phyloP scores from a whole-genome alignment of 2,797 vertebrate species.

The Acropternis orthonyx region DNA sequence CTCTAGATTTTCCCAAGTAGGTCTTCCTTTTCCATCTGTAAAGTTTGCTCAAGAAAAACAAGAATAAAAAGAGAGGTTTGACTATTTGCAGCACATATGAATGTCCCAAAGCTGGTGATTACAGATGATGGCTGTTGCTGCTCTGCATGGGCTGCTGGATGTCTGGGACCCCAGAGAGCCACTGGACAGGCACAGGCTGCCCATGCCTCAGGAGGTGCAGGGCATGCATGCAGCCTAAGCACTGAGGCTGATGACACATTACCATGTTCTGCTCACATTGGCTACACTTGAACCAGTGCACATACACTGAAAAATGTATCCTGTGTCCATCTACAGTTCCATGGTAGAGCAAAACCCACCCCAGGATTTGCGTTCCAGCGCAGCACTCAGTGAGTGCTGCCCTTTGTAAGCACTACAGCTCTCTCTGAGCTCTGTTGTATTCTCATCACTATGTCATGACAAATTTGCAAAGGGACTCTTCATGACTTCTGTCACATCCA shows the following conservation, averaged over 20 bases:
- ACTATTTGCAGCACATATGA: neutral
- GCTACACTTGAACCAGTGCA: fast-evolving
- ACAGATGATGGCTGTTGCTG: neutral
- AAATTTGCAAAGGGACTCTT: neutral
- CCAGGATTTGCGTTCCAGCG: neutral
- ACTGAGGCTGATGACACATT: fast-evolving
- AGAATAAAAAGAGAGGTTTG: neutral
- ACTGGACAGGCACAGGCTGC: neutral
- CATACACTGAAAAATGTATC: fast-evolving
- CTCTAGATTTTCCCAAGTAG: neutral
- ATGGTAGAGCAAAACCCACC: neutral
- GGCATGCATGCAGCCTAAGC: neutral
- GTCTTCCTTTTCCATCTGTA: neutral
- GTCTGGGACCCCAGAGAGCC: fast-evolving
- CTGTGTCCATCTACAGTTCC: neutral
- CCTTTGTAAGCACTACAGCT: no score
- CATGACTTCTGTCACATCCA: neutral
- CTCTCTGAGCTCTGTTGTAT: fast-evolving
- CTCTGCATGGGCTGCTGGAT: neutral
- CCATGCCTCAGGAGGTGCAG: neutral
- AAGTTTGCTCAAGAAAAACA: neutral
- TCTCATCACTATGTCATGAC: fast-evolving
- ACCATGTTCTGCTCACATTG: fast-evolving
- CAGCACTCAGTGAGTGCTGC: neutral
- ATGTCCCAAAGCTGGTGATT: no score